These are phyloP conservation scores for Etheostoma spectabile DNA, from an alignment of 2,113 vertebrate species.

Conservation along the genomic window DNA sequence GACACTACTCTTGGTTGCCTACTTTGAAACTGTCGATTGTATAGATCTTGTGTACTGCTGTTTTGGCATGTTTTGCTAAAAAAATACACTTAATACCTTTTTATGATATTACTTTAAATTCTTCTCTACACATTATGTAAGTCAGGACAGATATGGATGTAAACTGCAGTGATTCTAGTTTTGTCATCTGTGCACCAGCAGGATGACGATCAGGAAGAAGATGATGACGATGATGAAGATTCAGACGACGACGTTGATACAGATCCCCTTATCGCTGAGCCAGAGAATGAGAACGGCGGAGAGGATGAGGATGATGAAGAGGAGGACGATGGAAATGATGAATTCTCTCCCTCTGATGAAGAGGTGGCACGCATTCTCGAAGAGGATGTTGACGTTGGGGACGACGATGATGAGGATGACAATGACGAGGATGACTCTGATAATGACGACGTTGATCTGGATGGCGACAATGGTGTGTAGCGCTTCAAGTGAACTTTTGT, in stretches of 20 bases:
- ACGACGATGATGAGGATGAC: slow-evolving; percentile 88
- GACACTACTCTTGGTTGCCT: too few relatives aligned
- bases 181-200: slow-evolving; percentile 70
- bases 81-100: too few relatives aligned
- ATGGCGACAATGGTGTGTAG: slow-evolving; percentile 94
- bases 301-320: slow-evolving; percentile 91
- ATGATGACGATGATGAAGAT: slow-evolving; percentile 95
- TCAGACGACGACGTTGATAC: slow-evolving; percentile 96
- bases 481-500: not conserved
- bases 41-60: too few relatives aligned
- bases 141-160: too few relatives aligned
- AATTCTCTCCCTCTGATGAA: slow-evolving; percentile 94
- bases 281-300: slow-evolving; percentile 91
- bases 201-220: slow-evolving; percentile 90
- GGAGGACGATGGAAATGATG: slow-evolving; percentile 91
- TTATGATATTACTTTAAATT: too few relatives aligned
- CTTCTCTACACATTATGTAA: too few relatives aligned
- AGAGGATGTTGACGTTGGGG: slow-evolving; percentile 91
- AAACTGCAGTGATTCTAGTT: not conserved
- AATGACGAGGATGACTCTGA: slow-evolving; percentile 87
- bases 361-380: slow-evolving; percentile 93
- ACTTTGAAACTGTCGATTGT: too few relatives aligned
- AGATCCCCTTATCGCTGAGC: slow-evolving; percentile 91
- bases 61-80: too few relatives aligned
- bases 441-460: slow-evolving; percentile 89